Base-by-base conservation (phyloP, 2,113 vertebrate genomes). In the Prionailurus bengalensis region DNA sequence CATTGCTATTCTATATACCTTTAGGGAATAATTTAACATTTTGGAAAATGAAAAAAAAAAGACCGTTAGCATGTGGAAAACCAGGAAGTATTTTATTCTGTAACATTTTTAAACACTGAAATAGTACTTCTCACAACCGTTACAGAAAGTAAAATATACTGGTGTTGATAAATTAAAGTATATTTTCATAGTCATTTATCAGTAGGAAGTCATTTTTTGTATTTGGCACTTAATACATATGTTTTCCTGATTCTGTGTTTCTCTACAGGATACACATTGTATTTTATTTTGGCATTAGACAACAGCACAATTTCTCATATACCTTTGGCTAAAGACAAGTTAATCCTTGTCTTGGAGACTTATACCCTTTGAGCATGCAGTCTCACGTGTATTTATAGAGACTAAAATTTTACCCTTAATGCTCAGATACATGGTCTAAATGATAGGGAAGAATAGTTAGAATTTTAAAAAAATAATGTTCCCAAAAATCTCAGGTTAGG, bases 1-100 rank as follows among this genome's bases (percentile, higher is more conserved):
- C 4, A 66, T 13, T 95, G 5, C 21, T 2, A 85, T 70, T 87
- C 76, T 71, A 6, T 61, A 76, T 66, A 66, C 2, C 92, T 91
- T 86, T 36, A 66, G 14, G 17, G 21, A 94, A 84, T 83, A 90
- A 95, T 89, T 89, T 16, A 93, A 48, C 7, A 66, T 82, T 91
- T 78, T 86, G 15, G 13, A 31, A n/a, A 86, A 86, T 2, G 14
- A 0, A 12, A 91, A 48, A 53, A n/a, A n/a, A 39, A 85, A 70
- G n/a, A 39, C 9, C 66, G 1, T 79, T 33, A 86, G 19, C 7
- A 42, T 55, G n/a, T 74, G 19, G 1, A 12, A 45, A 85, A 90
- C 1, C 11, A 84, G 23, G 13, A 14, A 70, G 58, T 82, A 78
- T 27, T 23, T 95, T 51, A 31, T 58, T 36, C n/a, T 25, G 7